Conservation (phyloP, 2,797 vertebrate genomes). For the Brachymystax lenok region DNA sequence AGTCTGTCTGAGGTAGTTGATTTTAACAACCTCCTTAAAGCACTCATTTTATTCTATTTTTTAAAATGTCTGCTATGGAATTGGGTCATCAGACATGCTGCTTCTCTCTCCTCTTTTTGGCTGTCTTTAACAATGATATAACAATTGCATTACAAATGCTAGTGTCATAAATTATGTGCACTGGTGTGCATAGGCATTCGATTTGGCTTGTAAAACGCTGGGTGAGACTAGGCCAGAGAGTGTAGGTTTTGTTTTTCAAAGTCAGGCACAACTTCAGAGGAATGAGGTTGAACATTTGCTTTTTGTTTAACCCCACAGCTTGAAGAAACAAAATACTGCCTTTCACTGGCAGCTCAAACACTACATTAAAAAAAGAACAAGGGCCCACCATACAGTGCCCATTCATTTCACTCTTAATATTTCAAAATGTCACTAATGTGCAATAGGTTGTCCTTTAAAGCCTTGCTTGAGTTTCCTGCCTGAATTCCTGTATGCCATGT, state of each 20-base stretch:
- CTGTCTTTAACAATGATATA: conserved; percentile 56
- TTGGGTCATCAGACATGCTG: conserved; percentile 39
- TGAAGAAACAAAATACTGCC: conserved; percentile 52
- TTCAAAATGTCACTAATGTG: conserved; percentile 59
- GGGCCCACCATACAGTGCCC: conserved; percentile 40
- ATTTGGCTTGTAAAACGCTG: conserved; percentile 65
- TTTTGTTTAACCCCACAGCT: conserved; percentile 61
- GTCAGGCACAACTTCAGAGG: conserved; percentile 60
- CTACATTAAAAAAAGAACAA: conserved; percentile 40
- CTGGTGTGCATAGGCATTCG: conserved; percentile 60
- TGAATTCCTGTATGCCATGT: conserved; percentile 42
- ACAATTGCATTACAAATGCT: conserved; percentile 58
- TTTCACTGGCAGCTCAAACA: conserved; percentile 50
- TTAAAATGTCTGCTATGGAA: conserved; percentile 43
- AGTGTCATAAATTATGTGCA: conserved; percentile 56
- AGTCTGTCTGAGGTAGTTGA: conserved; percentile 59
- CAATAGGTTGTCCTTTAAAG: conserved; percentile 43
- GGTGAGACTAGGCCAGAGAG: conserved; percentile 48
- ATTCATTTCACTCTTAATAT: conserved; percentile 66
- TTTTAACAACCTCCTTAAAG: conserved; percentile 54
- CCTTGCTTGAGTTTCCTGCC: conserved; percentile 32
- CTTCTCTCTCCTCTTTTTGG: conserved; percentile 33
- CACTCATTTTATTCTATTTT: conserved; percentile 46
- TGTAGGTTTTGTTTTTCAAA: conserved; percentile 63
- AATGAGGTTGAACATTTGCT: too few relatives aligned